Evolutionary conservation across 2,888 invertebrate species (phyloP), one percentile per base, ranked within the genome.

Genomic region (Smittia aterrima): DNA sequence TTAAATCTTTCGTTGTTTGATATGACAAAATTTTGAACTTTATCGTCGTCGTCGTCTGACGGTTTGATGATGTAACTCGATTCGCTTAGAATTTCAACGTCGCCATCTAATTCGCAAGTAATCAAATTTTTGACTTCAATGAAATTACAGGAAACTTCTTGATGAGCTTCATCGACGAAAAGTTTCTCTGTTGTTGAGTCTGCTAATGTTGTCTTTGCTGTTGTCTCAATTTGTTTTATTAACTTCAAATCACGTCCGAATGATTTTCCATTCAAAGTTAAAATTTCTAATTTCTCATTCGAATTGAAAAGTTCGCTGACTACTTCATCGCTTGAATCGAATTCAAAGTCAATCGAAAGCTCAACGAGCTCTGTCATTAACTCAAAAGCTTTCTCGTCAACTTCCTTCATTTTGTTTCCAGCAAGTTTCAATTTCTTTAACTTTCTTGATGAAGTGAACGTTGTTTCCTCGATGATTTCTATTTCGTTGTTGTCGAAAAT

Each of bases 381-480:
- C 20, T 13, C 18, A 64, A 75, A 75, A 11, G 47, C 18, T 22
- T 71, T n/a, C 9, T 62, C 16, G 20, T 75, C 64, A n/a, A 75
- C 41, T 11, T 24, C 20, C 38, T 18, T 54, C 1, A 71, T 4
- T 18, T 32, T 71, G 27, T 71, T 71, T 16, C 70, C 70, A 24
- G 25, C 27, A 16, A 71, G 24, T 16, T 25, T 53, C 11, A 71
- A 32, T 18, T 20, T 71, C n/a, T n/a, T n/a, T n/a, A n/a, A n/a
- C n/a, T n/a, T n/a, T n/a, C n/a, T n/a, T n/a, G n/a, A n/a, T n/a
- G n/a, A n/a, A n/a, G n/a, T 71, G 20, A 71, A 54, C 1, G 32
- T 25, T 27, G 18, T 22, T 68, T 47, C 66, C 3, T 68, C 53
- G 18, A 71, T 54, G 6, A 22, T 22, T 58, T 58, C 58, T 3